Base-by-base conservation (phyloP, 2,113 vertebrate genomes). In the Oophaga pumilio region DNA sequence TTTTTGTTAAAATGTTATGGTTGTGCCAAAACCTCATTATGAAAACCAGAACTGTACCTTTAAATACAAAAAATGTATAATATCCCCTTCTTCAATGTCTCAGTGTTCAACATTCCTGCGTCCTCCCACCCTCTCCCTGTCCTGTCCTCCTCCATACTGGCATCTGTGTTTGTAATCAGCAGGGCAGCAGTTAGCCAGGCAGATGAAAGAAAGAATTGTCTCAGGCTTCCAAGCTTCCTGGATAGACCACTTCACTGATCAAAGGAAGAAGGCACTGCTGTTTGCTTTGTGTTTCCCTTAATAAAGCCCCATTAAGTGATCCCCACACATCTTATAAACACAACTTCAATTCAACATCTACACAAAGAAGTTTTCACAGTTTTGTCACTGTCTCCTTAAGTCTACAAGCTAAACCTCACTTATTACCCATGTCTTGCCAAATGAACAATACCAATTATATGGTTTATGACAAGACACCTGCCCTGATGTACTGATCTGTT, bases 161-260 rank as follows among this genome's bases (percentile, higher is more conserved):
- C 74, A 76, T 88, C 86, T 88, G 86, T 83, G 86, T 83, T 83
- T 88, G 86, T 88, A 88, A 88, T 88, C 86, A 83, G 86, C 86
- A 88, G 79, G 77, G 86, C 59, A 88, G 89, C 89, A 89, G 84
- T 73, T 78, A 87, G 79, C 86, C 86, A 87, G 77, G 82, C 76
- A 88, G 89, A 89, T 89, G 89, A 89, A 88, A 88, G 87, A 85
- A 76, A 85, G 86, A 85, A 89, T 82, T 82, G 86, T 82, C 84
- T 87, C 79, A 82, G 86, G 82, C 89, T 89, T 85, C 86, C 83
- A 88, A 89, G 77, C 86, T 88, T 85, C 83, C 89, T 77, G 78
- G 83, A 88, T 76, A 50, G 86, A 79, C 86, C 66, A 88, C 86
- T 89, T 84, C 17, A 86, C 86, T 89, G 89, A 89, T 89, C 89